Base-by-base conservation (phyloP, 2,113 vertebrate genomes). In the Panurus biarmicus region DNA sequence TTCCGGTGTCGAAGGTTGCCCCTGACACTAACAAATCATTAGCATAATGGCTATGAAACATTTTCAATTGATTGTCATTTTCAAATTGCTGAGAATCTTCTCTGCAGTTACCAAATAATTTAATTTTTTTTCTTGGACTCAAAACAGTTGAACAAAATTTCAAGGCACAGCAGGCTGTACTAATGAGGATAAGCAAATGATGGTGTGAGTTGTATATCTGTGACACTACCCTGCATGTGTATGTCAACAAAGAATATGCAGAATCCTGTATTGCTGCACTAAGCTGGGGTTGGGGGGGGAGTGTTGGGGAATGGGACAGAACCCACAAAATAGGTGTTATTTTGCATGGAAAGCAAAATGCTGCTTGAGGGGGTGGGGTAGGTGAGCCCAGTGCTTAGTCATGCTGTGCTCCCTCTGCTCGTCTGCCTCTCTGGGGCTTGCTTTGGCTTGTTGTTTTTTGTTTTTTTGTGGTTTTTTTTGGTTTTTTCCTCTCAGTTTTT, bases 301-400 rank as follows among this genome's bases (percentile, higher is more conserved):
- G n/a, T n/a, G n/a, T n/a, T n/a, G 48, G 28, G 62, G 31, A 79
- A 51, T 24, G 44, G 87, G 19, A 29, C 38, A 73, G 69, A 85
- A 45, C 57, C 23, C n/a, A 70, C 9, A 12, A 38, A 33, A 76
- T 26, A 36, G 45, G 28, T 42, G 28, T 57, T 87, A 33, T 87
- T 42, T 82, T 85, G 76, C 29, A 50, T 73, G 66, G 62, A 69
- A 95, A 93, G 54, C 25, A 87, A 89, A 93, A 61, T 70, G 45
- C 58, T 91, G 25, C 33, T 33, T 82, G 71, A 61, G 24, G 67
- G 84, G 67, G 40, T 78, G 54, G 77, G 70, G 78, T 75, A 53
- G 1, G 4, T 38, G 42, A 96, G 62, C 58, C 87, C 67, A 73
- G 71, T 83, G 88, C 94, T 93, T 94, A 85, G 87, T 96, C 88